A percentile compares a stretch with the other conserved stretches of the same genome.
phyloP scores from a whole-genome alignment of 2,888 invertebrate species.

The Drosophila multiciliata region DNA sequence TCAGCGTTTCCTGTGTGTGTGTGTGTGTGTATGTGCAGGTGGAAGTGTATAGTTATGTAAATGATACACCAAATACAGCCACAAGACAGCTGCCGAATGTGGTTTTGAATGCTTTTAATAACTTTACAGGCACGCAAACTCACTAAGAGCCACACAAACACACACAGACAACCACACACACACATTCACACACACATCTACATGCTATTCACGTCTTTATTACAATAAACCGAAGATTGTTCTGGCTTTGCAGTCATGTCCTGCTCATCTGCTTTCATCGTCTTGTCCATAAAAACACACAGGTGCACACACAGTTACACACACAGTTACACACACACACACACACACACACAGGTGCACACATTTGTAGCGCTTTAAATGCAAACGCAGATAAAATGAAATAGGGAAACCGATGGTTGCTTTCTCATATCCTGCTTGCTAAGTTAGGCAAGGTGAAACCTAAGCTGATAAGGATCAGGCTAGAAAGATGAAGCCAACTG shows the following conservation, averaged over 20 bases:
- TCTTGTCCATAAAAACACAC: constrained; percentile 13
- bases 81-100: constrained; percentile 24
- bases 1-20: constrained; percentile 12
- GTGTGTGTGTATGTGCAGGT: neutral
- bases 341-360: neutral
- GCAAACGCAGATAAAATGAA: constrained; percentile 44
- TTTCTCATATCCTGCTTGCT: constrained; percentile 2
- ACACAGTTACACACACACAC: constrained; percentile 2
- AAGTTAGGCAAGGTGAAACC: constrained; percentile 21
- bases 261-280: constrained; percentile 21
- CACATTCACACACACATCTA: constrained; percentile 1
- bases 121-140: constrained; percentile 65
- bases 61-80: constrained; percentile 47
- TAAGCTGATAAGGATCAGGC: constrained; percentile 50
- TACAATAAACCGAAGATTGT: constrained; percentile 23
- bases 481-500: constrained; percentile 20
- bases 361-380: constrained; percentile 31
- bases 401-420: constrained; percentile 4
- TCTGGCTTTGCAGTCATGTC: constrained; percentile 8
- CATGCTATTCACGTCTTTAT: constrained; percentile 2
- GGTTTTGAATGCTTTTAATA: constrained; percentile 76
- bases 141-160: constrained; percentile 2
- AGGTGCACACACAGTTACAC: constrained; percentile 1
- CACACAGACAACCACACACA: constrained; percentile 6
- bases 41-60: constrained; percentile 66